Evolutionary conservation across 92 coral and sea anemone genomes (phyloP).

Genomic region (Phenganax subtilis): DNA sequence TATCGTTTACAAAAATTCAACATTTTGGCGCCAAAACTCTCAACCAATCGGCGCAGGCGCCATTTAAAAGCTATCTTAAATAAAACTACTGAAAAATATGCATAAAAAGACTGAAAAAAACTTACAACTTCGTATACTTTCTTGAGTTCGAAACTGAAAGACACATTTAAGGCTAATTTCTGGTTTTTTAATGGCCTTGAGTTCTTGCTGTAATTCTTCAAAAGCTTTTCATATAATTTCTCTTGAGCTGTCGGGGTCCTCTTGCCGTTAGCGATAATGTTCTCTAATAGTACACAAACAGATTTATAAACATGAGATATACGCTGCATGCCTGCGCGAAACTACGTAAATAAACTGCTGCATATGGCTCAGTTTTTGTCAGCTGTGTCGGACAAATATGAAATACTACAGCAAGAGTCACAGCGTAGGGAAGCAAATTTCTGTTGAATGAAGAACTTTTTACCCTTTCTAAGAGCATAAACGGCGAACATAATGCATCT

Average conservation of each 20-base stretch:
- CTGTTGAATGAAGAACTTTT: too few species aligned
- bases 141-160: conserved; percentile 20
- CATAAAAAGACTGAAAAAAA: neutral
- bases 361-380: too few species aligned
- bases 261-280: neutral
- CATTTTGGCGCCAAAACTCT: neutral
- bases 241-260: conserved; percentile 21
- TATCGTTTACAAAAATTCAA: neutral
- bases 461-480: too few species aligned
- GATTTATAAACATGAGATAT: too few species aligned
- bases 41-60: neutral
- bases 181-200: neutral
- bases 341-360: too few species aligned
- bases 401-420: too few species aligned
- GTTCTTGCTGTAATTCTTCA: neutral
- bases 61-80: neutral
- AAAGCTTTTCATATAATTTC: conserved; percentile 12
- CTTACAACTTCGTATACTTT: conserved; percentile 29
- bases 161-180: neutral
- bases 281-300: neutral
- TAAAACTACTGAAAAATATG: neutral
- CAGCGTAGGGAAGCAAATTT: too few species aligned
- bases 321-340: too few species aligned
- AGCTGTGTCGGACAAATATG: too few species aligned
- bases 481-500: too few species aligned